These are phyloP conservation scores for Sitobion miscanthi DNA, from an alignment of 1,140 invertebrate genomes.

Conservation along the genomic window DNA sequence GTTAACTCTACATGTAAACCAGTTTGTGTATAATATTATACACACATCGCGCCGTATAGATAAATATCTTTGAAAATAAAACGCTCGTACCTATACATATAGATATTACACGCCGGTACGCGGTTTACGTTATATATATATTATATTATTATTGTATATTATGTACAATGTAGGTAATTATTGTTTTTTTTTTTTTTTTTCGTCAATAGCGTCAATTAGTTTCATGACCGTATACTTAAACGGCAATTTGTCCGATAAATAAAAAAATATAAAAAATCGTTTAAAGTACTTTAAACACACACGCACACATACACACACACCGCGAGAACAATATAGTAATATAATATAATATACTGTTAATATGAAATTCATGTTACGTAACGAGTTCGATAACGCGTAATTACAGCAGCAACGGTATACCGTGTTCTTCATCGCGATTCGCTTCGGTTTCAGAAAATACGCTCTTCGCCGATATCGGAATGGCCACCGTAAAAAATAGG, in stretches of 20 bases:
- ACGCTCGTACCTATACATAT: neutral
- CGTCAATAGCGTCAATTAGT: neutral
- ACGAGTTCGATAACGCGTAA: neutral
- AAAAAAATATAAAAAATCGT: neutral
- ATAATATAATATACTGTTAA: neutral
- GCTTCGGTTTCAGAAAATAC: neutral
- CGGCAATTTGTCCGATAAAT: neutral
- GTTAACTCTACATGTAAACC: neutral
- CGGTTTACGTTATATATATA: neutral
- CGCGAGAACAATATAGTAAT: slow-evolving; percentile 2
- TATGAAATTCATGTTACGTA: neutral
- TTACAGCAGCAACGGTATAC: neutral
- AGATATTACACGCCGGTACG: neutral
- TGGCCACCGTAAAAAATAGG: neutral
- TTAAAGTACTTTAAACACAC: neutral
- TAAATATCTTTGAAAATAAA: neutral
- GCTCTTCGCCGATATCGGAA: neutral
- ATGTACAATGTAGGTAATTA: slow-evolving; percentile 6
- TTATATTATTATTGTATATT: neutral
- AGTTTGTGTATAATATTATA: neutral
- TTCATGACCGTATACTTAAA: neutral
- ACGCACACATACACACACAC: neutral
- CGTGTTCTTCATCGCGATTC: neutral
- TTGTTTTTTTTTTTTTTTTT: slow-evolving; percentile 20
- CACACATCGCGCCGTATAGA: neutral